These are phyloP conservation scores for Melanotaenia trifasciata DNA, from an alignment of 2,797 vertebrate genomes.

Conservation along the genomic window DNA sequence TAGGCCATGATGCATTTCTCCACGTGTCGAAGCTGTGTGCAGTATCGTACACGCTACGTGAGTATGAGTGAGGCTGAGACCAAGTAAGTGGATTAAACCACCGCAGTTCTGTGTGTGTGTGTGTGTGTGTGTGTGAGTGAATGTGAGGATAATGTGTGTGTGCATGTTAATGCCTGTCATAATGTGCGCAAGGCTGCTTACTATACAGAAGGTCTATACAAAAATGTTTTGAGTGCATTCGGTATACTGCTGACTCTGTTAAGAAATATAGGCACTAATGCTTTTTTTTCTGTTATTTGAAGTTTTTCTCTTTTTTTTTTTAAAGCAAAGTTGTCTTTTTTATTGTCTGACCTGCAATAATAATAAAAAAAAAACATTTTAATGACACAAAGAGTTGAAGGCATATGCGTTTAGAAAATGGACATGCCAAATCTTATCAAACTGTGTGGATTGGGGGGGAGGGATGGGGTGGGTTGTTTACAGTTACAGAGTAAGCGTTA, in stretches of 20 bases:
- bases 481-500: constrained; percentile 83
- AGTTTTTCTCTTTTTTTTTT: constrained; percentile 53
- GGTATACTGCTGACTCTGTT: constrained; percentile 85
- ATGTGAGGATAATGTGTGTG: constrained; percentile 67
- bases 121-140: constrained; percentile 53
- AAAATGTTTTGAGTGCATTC: constrained; percentile 82
- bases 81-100: constrained; percentile 84
- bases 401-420: constrained; percentile 80
- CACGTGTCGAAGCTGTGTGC: constrained; percentile 67
- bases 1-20: constrained; percentile 82
- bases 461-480: constrained; percentile 78
- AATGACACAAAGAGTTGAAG: constrained; percentile 84
- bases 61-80: constrained; percentile 80
- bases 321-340: constrained; percentile 69
- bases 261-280: constrained; percentile 85
- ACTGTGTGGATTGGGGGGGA: constrained; percentile 80
- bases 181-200: constrained; percentile 83
- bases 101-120: constrained; percentile 65
- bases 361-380: constrained; percentile 78
- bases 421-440: constrained; percentile 87
- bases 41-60: constrained; percentile 61
- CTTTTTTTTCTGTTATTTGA: constrained; percentile 79
- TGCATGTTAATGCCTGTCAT: constrained; percentile 84
- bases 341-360: constrained; percentile 87
- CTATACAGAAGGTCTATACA: constrained; percentile 83